Percentiles rank a stretch among this genome's conserved stretches.
phyloP scores from a whole-genome alignment of 1,140 invertebrate genomes.

The Mactra quadrangularis region DNA sequence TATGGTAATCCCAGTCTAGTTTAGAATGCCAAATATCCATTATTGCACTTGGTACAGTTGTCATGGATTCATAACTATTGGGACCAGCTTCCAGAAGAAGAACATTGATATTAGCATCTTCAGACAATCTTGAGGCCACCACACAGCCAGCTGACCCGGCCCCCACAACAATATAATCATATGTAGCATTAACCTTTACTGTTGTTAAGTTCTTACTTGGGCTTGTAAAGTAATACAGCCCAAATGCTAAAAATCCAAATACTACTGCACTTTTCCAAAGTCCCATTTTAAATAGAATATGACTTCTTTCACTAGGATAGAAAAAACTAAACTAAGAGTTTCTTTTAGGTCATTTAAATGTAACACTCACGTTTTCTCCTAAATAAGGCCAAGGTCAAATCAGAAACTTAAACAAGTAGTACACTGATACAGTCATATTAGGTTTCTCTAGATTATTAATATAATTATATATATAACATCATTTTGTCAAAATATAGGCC shows the following conservation, averaged over 20 bases:
- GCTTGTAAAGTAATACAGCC: neutral
- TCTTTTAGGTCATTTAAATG: too few relatives aligned
- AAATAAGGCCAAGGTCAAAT: too few relatives aligned
- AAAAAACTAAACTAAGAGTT: too few relatives aligned
- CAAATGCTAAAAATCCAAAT: neutral
- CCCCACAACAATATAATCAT: conserved; percentile 87
- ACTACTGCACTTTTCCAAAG: neutral
- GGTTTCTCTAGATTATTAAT: too few relatives aligned
- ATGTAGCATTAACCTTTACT: neutral
- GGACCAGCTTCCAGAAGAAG: conserved; percentile 95
- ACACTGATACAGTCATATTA: too few relatives aligned
- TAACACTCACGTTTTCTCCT: too few relatives aligned
- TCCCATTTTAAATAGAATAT: too few relatives aligned
- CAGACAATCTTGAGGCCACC: conserved; percentile 94
- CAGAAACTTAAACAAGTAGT: too few relatives aligned
- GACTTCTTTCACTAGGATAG: too few relatives aligned
- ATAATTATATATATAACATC: too few relatives aligned
- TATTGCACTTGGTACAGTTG: conserved; percentile 63
- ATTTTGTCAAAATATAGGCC: too few relatives aligned
- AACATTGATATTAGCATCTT: conserved; percentile 89
- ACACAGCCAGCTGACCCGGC: conserved; percentile 97
- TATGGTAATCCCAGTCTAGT: conserved; percentile 96
- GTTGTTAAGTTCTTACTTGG: neutral
- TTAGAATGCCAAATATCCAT: conserved; percentile 35
- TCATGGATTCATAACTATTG: conserved; percentile 93